phyloP scores from a whole-genome alignment of 1,140 invertebrate genomes.

The Drosophila lowei region DNA sequence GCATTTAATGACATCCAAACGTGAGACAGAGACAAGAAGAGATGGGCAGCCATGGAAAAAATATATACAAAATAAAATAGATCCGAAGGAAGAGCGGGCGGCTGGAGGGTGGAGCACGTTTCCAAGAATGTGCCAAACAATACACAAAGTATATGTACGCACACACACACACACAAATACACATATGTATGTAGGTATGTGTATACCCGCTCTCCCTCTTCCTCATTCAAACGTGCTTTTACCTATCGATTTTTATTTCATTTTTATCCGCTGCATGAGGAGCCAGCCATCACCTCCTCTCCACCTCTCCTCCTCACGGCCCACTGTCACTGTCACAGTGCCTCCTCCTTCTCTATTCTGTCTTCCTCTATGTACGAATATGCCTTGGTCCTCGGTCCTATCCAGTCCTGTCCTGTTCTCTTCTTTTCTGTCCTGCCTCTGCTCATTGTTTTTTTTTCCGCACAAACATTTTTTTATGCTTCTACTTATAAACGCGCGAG shows the following conservation, averaged over 20 bases:
- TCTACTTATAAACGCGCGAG: conserved; percentile 63
- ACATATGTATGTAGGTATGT: conserved; percentile 7
- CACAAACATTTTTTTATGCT: conserved; percentile 70
- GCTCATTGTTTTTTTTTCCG: conserved; percentile 61
- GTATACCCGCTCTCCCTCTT: conserved; percentile 6
- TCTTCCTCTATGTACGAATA: conserved; percentile 8
- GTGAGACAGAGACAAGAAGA: conserved; percentile 6
- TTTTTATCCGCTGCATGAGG: conserved; percentile 70
- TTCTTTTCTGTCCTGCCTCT: conserved; percentile 10
- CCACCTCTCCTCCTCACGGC: conserved; percentile 4
- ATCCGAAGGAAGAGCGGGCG: conserved; percentile 5
- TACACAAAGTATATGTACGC: conserved; percentile 31
- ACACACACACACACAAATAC: not conserved
- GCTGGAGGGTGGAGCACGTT: conserved; percentile 44
- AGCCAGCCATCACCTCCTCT: conserved; percentile 22
- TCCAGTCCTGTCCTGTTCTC: conserved; percentile 18
- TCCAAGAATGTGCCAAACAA: conserved; percentile 65
- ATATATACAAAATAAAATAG: conserved; percentile 19
- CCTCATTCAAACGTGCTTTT: conserved; percentile 67
- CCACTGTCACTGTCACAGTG: conserved; percentile 20
- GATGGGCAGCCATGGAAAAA: conserved; percentile 11
- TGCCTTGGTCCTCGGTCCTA: conserved; percentile 21
- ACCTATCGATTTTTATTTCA: conserved; percentile 81
- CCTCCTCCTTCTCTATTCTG: no score
- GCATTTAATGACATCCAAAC: conserved; percentile 46